Evolutionary conservation across 2,113 vertebrate genomes (phyloP).

Genomic region (Mustela nigripes): DNA sequence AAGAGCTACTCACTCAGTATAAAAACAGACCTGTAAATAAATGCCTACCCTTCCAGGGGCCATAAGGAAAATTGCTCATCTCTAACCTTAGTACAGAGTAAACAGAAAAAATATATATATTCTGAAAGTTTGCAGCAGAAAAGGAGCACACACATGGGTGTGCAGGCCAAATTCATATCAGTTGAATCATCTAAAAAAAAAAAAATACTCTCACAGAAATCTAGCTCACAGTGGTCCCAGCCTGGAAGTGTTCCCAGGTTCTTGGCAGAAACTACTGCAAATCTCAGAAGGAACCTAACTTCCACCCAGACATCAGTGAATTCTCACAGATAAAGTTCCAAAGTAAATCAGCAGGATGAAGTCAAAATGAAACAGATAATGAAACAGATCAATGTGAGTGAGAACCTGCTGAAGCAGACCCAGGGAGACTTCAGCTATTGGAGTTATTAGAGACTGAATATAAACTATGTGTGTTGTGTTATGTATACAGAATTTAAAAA

Average conservation of each 20-base stretch:
- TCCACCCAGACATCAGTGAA: neutral
- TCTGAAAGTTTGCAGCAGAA: neutral
- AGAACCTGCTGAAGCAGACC: neutral
- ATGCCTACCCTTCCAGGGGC: neutral
- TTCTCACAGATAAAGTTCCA: neutral
- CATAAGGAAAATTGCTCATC: neutral
- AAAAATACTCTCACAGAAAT: neutral
- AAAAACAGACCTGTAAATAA: neutral
- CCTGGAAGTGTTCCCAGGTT: neutral
- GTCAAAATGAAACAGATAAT: neutral
- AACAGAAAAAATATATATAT: neutral
- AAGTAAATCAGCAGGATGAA: neutral
- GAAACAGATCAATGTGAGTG: neutral
- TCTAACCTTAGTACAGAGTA: neutral
- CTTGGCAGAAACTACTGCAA: neutral
- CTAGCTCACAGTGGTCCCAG: neutral
- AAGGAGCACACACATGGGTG: neutral
- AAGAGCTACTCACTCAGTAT: neutral
- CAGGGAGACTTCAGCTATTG: neutral
- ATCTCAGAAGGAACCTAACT: neutral
- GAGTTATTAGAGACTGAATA: neutral
- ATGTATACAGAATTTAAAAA: neutral
- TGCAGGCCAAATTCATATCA: neutral
- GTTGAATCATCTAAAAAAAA: neutral
- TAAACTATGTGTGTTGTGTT: neutral